phyloP scores from a whole-genome alignment of 2,797 vertebrate genomes.

The Babyrousa celebensis region DNA sequence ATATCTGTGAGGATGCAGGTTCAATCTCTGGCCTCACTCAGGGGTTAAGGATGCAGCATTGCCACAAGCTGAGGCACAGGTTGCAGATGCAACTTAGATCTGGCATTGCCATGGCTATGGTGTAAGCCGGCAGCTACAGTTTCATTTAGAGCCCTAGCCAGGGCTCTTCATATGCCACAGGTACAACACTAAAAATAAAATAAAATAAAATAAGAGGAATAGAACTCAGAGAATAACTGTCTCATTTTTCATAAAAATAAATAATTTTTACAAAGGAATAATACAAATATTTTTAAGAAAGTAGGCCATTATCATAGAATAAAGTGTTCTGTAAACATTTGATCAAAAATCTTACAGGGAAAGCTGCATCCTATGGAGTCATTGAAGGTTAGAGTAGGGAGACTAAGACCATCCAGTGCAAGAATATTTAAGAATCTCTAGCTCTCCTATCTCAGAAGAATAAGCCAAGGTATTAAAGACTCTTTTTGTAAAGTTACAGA shows the following conservation, averaged over 20 bases:
- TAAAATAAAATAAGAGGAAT: background rate
- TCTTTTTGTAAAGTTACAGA: background rate
- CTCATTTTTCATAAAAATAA: conserved; percentile 37
- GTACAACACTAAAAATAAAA: too few relatives aligned
- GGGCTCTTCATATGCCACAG: too few relatives aligned
- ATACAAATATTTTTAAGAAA: background rate
- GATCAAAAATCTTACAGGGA: background rate
- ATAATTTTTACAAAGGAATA: background rate
- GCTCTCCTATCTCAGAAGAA: background rate
- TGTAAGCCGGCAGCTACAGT: too few relatives aligned
- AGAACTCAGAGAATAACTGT: background rate
- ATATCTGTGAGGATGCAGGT: too few relatives aligned
- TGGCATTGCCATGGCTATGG: too few relatives aligned
- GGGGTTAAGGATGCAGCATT: too few relatives aligned
- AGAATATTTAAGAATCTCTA: background rate
- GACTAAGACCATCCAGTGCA: background rate
- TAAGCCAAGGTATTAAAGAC: background rate
- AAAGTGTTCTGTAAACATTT: background rate
- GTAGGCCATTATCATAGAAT: background rate
- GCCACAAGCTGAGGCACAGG: too few relatives aligned
- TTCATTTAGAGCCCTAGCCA: too few relatives aligned
- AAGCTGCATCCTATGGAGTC: background rate
- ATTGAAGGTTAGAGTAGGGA: background rate
- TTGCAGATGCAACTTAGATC: too few relatives aligned
- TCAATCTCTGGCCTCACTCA: too few relatives aligned